Conservation (phyloP, 2,113 vertebrate species). For the Acrocephalus kingi region DNA sequence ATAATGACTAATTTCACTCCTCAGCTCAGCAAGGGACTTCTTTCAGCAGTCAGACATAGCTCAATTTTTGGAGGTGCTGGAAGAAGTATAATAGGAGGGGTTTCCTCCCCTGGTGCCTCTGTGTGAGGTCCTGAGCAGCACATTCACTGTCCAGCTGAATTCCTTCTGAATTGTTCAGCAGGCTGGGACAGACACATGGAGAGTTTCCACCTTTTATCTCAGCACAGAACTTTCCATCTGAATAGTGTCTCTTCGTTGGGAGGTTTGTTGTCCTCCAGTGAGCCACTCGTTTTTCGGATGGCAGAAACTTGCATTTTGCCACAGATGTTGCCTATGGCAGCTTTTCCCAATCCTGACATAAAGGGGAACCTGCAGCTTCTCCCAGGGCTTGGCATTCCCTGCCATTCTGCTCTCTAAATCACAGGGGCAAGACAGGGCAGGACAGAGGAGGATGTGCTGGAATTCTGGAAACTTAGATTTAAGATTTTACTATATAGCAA, state of each 20-base stretch:
- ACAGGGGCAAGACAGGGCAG: not conserved
- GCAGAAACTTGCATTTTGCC: not conserved
- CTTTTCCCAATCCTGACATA: not conserved
- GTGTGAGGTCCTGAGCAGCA: conserved; percentile 43
- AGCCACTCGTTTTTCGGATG: not conserved
- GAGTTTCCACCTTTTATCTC: conserved; percentile 31
- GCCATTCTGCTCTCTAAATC: not conserved
- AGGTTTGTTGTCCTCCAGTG: not conserved
- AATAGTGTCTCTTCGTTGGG: not conserved
- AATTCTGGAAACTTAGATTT: too few species aligned
- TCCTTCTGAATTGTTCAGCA: not conserved
- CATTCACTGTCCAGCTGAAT: not conserved
- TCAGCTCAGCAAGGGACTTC: not conserved
- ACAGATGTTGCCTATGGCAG: not conserved
- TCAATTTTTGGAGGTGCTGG: not conserved
- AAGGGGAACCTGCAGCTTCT: not conserved
- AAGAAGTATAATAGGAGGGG: not conserved
- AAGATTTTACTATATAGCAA: too few species aligned
- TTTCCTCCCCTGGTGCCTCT: not conserved
- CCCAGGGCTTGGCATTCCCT: not conserved
- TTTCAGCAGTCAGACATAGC: not conserved
- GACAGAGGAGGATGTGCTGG: not conserved
- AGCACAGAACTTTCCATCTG: not conserved
- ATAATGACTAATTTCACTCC: not conserved
- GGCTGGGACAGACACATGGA: not conserved